Percentiles rank a stretch among this genome's conserved stretches.
These are phyloP conservation scores for human DNA, from an alignment of 2,113 vertebrate species.

Conservation along the genomic window GRCh38 chr4:62143501-62144000, in stretches of 20 bases:
- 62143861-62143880: not conserved
- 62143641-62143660: not conserved
- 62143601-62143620: not conserved
- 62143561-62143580: too few relatives aligned
- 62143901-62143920: conserved; percentile 48
- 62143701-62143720: not conserved
- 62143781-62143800: conserved; percentile 65
- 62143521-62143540: too few relatives aligned
- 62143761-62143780: conserved; percentile 61
- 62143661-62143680: not conserved
- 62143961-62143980: not conserved
- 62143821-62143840: too few relatives aligned
- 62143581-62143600: too few relatives aligned
- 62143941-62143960: conserved; percentile 71
- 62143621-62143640: not conserved
- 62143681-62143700: not conserved
- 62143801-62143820: conserved; percentile 46
- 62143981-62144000: too few relatives aligned
- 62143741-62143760: conserved; percentile 20
- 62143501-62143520: too few relatives aligned
- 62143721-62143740: not conserved
- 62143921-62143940: conserved; percentile 54
- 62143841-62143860: too few relatives aligned
- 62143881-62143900: conserved; percentile 60
- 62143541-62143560: too few relatives aligned